phyloP scores from a whole-genome alignment of 2,113 vertebrate species.

The Vidua chalybeata region DNA sequence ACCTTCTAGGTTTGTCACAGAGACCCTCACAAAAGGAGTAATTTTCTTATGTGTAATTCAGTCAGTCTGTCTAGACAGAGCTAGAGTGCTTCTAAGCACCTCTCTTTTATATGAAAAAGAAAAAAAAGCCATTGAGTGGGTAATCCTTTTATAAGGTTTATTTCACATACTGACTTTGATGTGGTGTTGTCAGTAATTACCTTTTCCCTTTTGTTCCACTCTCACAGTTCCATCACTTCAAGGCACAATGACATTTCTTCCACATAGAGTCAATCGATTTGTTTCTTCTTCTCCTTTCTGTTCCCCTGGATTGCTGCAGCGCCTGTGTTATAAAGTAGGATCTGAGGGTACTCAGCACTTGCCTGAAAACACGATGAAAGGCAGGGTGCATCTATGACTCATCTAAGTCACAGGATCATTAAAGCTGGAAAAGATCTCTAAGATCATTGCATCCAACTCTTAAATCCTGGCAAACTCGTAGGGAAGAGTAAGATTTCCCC shows the following conservation, averaged over 20 bases:
- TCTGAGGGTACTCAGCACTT: not conserved
- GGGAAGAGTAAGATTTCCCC: not conserved
- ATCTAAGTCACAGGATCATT: not conserved
- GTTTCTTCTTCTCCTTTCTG: not conserved
- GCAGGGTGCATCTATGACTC: not conserved
- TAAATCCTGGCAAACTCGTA: not conserved
- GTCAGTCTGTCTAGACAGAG: constrained; percentile 27
- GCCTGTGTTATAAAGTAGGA: not conserved
- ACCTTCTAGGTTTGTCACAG: not conserved
- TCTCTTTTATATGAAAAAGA: not conserved
- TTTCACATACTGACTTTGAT: constrained; percentile 9
- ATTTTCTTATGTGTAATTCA: constrained; percentile 24
- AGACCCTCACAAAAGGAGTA: not conserved
- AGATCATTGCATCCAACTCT: not conserved
- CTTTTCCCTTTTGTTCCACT: not conserved
- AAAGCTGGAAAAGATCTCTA: not conserved
- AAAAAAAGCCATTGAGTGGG: not conserved
- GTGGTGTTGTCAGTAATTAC: not conserved
- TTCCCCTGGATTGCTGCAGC: not conserved
- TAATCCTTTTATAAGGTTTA: constrained; percentile 26
- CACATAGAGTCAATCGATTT: not conserved
- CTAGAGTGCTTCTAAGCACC: not conserved
- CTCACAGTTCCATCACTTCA: not conserved
- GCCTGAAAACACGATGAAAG: not conserved
- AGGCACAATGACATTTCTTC: not conserved